Evolutionary conservation across 1,140 invertebrate genomes (phyloP), one percentile per base, ranked within the genome.

Genomic region (Sweltsa coloradensis): DNA sequence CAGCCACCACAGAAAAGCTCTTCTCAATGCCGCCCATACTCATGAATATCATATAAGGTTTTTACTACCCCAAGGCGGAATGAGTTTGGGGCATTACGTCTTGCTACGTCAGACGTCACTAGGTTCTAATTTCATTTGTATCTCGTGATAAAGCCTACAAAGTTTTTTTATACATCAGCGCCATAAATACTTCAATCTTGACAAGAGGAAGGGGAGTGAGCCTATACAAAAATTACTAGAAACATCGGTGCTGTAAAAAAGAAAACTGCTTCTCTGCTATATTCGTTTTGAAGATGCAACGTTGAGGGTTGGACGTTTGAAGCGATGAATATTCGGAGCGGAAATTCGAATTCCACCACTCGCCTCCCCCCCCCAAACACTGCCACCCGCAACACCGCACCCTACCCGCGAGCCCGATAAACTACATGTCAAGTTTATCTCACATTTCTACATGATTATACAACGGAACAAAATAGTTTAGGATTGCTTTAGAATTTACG

Each of bases 141-240:
- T 40, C 37, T 40, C 24, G 37, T 40, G 19, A 23, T 22, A 23
- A 40, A 19, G 14, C 19, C 37, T 40, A 40, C 18, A 19, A 23
- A 19, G 21, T 23, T 40, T 40, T 40, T 19, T 40, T 40, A 22
- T 19, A 22, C 37, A 40, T 13, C 21, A 5, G 37, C 3, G 14
- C 37, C 37, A 40, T 40, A 40, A 40, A 40, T 40, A 40, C 37
- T 40, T 40, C 37, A 40, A 40, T 40, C 37, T 40, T 40, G 37
- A 40, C 37, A 23, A 3, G n/a, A 5, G 11, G 1, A n/a, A 23
- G 36, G 34, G 21, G 3, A 13, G 13, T 1, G 21, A 19, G 2
- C 0, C 37, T n/a, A 40, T 40, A 40, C 21, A 40, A 40, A 4
- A 40, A 19, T 9, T 36, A 36, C 21, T 16, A 18, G n/a, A n/a